Evolutionary conservation across 2,797 vertebrate genomes (phyloP).

Genomic region (Mionectes olivaceus): DNA sequence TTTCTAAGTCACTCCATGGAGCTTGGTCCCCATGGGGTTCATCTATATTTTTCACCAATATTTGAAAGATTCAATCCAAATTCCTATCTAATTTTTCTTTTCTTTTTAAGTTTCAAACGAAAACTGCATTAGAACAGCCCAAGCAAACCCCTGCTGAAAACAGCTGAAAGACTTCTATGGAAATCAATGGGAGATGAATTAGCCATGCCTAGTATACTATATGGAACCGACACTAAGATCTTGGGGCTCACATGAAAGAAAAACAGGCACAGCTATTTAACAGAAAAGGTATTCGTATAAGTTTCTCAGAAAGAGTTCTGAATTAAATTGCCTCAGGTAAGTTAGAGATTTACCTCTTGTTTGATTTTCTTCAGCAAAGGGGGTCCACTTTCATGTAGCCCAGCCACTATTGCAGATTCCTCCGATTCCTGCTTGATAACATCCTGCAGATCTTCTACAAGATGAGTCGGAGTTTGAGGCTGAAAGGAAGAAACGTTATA

Average conservation of each 20-base stretch:
- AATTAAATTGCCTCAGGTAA: slow-evolving; percentile 64
- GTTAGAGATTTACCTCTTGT: slow-evolving; percentile 88
- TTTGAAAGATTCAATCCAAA: slow-evolving; percentile 62
- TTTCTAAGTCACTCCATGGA: slow-evolving; percentile 66
- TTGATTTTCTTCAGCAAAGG: slow-evolving; percentile 97
- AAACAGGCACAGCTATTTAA: slow-evolving; percentile 55
- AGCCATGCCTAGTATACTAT: slow-evolving; percentile 51
- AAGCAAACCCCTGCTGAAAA: slow-evolving; percentile 68
- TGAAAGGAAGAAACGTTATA: slow-evolving; percentile 67
- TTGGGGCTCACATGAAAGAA: slow-evolving; percentile 63
- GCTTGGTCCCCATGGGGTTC: slow-evolving; percentile 46
- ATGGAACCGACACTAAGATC: slow-evolving; percentile 48
- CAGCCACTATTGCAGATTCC: slow-evolving; percentile 87
- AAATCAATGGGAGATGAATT: slow-evolving; percentile 69
- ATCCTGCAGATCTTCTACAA: slow-evolving; percentile 88
- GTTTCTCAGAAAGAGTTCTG: slow-evolving; percentile 53
- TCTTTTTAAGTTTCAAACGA: slow-evolving; percentile 66
- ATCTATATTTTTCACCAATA: slow-evolving; percentile 61
- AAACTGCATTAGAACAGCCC: slow-evolving; percentile 44
- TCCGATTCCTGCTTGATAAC: slow-evolving; percentile 96
- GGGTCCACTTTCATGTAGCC: slow-evolving; percentile 83
- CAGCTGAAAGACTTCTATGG: slow-evolving; percentile 65
- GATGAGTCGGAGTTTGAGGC: slow-evolving; percentile 86
- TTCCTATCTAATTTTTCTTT: slow-evolving; percentile 46
- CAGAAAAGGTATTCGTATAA: slow-evolving; percentile 39